phyloP scores from a whole-genome alignment of 2,888 invertebrate species.

The Stomorhina lunata region DNA sequence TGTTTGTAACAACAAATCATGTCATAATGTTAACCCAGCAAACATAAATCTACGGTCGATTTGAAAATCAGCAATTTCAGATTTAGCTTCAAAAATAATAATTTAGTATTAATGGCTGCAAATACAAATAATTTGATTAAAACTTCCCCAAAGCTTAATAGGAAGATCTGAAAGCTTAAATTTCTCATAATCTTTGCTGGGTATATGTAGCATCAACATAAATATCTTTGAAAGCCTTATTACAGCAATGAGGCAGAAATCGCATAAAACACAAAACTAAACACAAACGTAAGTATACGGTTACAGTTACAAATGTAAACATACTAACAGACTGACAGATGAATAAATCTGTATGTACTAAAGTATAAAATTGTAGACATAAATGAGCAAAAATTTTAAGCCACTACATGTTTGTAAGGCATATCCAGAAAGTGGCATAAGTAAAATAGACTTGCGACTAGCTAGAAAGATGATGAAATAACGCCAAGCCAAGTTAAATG shows the following conservation, averaged over 20 bases:
- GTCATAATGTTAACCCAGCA: no score
- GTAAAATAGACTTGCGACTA: not conserved
- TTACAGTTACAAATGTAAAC: not conserved
- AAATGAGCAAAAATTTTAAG: conserved; percentile 27
- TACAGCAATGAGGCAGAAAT: conserved; percentile 31
- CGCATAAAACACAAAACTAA: conserved; percentile 12
- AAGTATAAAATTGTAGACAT: conserved; percentile 14
- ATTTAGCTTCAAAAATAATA: no score
- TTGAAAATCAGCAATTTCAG: no score
- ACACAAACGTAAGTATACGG: not conserved
- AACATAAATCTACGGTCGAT: no score
- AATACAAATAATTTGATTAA: no score
- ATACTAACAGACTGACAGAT: not conserved
- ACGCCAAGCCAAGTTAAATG: conserved; percentile 39
- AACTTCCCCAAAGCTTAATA: no score
- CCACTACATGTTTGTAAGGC: conserved; percentile 7
- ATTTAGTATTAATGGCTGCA: no score
- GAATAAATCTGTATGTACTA: not conserved
- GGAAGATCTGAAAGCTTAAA: no score
- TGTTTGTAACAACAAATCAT: conserved; percentile 21
- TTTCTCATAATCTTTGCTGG: no score
- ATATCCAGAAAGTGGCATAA: not conserved
- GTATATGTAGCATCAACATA: not conserved
- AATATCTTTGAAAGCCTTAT: conserved; percentile 7
- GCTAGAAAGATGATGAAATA: conserved; percentile 21